Percentiles rank a stretch among this genome's conserved stretches.
Evolutionary conservation across 2,113 vertebrate species (phyloP).

Genomic region (Acrocephalus kingi): DNA sequence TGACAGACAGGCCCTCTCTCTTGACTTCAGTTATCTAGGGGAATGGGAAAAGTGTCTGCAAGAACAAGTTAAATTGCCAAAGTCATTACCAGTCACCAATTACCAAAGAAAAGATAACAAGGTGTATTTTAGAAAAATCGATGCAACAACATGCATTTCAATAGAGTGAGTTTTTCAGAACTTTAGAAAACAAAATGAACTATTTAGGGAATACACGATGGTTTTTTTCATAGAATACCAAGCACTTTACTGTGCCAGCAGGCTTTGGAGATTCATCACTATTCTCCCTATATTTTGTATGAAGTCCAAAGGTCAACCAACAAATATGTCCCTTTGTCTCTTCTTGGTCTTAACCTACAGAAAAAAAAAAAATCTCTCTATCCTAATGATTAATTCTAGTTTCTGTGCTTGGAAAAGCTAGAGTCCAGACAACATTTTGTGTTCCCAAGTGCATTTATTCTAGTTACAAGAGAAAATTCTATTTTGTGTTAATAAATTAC

Average conservation of each 20-base stretch:
- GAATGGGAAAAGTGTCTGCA: conserved; percentile 84
- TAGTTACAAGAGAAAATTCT: neutral
- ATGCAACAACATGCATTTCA: conserved; percentile 85
- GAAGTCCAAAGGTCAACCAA: conserved; percentile 66
- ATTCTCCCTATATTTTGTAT: conserved; percentile 66
- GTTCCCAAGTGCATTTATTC: neutral
- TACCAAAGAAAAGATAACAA: conserved; percentile 92
- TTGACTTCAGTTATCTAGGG: conserved; percentile 86
- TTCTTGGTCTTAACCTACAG: conserved; percentile 9
- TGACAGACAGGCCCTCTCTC: conserved; percentile 82
- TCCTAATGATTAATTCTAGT: neutral
- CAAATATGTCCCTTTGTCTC: conserved; percentile 53
- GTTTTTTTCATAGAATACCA: conserved; percentile 76
- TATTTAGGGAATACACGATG: conserved; percentile 80
- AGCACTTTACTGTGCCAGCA: conserved; percentile 44
- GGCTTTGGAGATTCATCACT: conserved; percentile 72
- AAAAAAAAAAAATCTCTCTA: neutral
- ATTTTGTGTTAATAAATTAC: neutral
- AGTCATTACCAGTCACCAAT: conserved; percentile 95
- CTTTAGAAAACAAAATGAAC: conserved; percentile 84
- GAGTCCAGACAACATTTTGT: neutral
- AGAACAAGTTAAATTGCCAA: conserved; percentile 89
- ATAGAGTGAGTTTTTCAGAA: conserved; percentile 80
- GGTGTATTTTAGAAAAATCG: conserved; percentile 87
- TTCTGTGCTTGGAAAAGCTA: neutral